These are phyloP conservation scores for Stichopus chloronotus DNA, from an alignment of 35 echinoderm and acorn worm species.

Conservation along the genomic window DNA sequence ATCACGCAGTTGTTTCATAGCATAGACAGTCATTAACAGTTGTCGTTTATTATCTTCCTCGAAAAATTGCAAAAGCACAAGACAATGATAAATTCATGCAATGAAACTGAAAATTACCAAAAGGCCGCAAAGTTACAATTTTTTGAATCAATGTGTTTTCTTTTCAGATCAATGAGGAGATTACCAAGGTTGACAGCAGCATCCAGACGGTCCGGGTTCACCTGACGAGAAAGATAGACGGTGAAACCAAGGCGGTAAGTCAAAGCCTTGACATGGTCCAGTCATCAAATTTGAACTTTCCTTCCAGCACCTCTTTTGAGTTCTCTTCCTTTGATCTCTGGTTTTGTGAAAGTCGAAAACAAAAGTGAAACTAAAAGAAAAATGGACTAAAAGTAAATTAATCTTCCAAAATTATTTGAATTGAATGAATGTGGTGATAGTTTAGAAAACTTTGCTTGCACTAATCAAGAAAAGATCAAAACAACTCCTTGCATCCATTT, in stretches of 20 bases:
- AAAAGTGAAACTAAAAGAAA: background rate
- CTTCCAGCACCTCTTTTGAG: background rate
- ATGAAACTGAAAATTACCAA: too few species aligned
- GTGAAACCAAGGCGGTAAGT: conserved; percentile 88
- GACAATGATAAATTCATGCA: too few species aligned
- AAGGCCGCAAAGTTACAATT: too few species aligned
- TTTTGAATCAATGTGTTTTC: too few species aligned
- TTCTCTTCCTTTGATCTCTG: background rate
- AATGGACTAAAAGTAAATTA: background rate
- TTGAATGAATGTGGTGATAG: too few species aligned
- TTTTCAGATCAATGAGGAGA: conserved; percentile 82
- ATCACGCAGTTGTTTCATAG: too few species aligned
- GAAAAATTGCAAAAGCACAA: too few species aligned
- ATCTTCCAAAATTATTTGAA: background rate
- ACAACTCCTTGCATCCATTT: too few species aligned
- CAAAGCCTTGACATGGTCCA: background rate
- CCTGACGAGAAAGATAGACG: conserved; percentile 84
- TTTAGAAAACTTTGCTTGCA: too few species aligned
- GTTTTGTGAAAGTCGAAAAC: background rate
- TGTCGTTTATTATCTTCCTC: too few species aligned
- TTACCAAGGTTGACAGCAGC: conserved; percentile 84
- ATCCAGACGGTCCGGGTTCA: conserved; percentile 93
- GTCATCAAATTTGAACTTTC: background rate
- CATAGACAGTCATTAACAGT: too few species aligned
- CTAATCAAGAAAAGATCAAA: too few species aligned